phyloP scores from a whole-genome alignment of 2,797 vertebrate species.

The Atherinosoma microstoma region DNA sequence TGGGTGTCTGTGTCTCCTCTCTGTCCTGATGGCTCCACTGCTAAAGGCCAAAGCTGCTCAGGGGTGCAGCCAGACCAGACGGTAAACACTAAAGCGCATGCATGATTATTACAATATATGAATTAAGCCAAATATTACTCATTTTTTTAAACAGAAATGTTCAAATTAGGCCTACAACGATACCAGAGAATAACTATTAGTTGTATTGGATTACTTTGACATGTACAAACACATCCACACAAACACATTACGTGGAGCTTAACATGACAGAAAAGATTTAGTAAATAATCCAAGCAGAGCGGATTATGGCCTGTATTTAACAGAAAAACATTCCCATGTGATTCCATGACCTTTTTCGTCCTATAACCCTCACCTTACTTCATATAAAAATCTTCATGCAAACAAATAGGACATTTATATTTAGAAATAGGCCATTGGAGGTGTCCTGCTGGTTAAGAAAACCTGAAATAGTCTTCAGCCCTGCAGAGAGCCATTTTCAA shows the following conservation, averaged over 20 bases:
- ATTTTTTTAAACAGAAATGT: background rate
- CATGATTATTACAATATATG: background rate
- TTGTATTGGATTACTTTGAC: slow-evolving; percentile 34
- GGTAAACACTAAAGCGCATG: slow-evolving; percentile 79
- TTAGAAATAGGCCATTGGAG: slow-evolving; percentile 29
- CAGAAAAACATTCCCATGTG: slow-evolving; percentile 65
- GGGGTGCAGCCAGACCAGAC: slow-evolving; percentile 90
- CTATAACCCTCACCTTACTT: slow-evolving; percentile 26
- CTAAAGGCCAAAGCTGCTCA: slow-evolving; percentile 85
- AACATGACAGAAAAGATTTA: slow-evolving; percentile 44
- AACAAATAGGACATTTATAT: slow-evolving; percentile 49
- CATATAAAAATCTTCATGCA: slow-evolving; percentile 7
- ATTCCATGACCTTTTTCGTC: slow-evolving; percentile 34
- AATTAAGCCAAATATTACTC: background rate
- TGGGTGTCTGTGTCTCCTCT: slow-evolving; percentile 89
- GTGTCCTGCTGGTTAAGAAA: slow-evolving; percentile 1
- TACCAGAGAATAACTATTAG: slow-evolving; percentile 21
- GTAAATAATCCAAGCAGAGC: slow-evolving; percentile 64
- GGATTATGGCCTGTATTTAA: slow-evolving; percentile 65
- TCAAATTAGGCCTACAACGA: background rate
- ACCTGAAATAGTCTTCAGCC: background rate
- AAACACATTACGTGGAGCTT: slow-evolving; percentile 34
- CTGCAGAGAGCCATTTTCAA: background rate
- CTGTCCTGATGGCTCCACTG: slow-evolving; percentile 90
- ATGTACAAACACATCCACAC: slow-evolving; percentile 15